These are phyloP conservation scores for human (Homo sapiens) DNA, from an alignment of 2,113 vertebrate genomes.

Conservation along the genomic window GRCh38 chr11:132517001-132517500, in stretches of 20 bases:
- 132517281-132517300: neutral
- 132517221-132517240: neutral
- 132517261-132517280: neutral
- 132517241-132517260: neutral
- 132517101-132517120: rapidly evolving
- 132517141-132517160: neutral
- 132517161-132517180: neutral
- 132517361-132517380: neutral
- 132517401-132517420: constrained; percentile 3
- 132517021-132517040: neutral
- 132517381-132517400: neutral
- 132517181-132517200: neutral
- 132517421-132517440: constrained; percentile 53
- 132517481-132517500: neutral
- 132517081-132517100: neutral
- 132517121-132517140: neutral
- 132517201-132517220: neutral
- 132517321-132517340: neutral
- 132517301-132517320: neutral
- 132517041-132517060: neutral
- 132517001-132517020: rapidly evolving
- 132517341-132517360: neutral
- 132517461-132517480: constrained; percentile 49
- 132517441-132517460: constrained; percentile 44
- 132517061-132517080: rapidly evolving